These are phyloP conservation scores for Zeus faber DNA, from an alignment of 2,113 vertebrate genomes.

Conservation along the genomic window DNA sequence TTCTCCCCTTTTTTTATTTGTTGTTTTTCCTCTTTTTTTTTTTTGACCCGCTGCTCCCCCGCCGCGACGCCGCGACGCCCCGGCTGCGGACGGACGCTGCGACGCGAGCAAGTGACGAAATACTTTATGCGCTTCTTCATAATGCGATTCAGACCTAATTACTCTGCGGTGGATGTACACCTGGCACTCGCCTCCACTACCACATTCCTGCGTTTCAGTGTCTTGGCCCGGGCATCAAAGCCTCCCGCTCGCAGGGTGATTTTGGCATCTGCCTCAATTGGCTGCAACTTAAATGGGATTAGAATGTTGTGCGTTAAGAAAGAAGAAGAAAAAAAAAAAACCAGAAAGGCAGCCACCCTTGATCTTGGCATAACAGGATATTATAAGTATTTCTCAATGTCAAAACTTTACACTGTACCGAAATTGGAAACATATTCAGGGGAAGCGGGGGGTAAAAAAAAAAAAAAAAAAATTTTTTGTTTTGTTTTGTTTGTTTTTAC, in stretches of 20 bases:
- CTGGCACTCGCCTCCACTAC: conserved; percentile 66
- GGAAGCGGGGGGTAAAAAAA: conserved; percentile 19
- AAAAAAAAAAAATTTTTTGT: too few species aligned
- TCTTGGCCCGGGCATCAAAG: conserved; percentile 74
- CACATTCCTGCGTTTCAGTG: conserved; percentile 71
- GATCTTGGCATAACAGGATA: conserved; percentile 62
- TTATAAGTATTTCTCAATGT: conserved; percentile 56
- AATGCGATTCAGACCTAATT: conserved; percentile 74
- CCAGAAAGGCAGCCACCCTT: conserved; percentile 42
- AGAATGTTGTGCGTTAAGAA: conserved; percentile 61
- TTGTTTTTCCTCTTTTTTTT: neutral
- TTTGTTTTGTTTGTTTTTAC: neutral
- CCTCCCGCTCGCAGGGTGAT: conserved; percentile 70
- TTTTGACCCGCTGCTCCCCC: neutral
- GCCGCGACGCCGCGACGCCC: neutral
- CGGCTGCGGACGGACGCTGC: conserved; percentile 31
- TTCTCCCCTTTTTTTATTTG: conserved; percentile 25
- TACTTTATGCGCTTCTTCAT: conserved; percentile 63
- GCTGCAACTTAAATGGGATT: conserved; percentile 72
- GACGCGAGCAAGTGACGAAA: conserved; percentile 55
- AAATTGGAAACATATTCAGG: conserved; percentile 19
- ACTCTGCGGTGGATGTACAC: conserved; percentile 67
- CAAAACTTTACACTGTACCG: conserved; percentile 32
- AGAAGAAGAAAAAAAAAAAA: conserved; percentile 7
- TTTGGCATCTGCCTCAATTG: conserved; percentile 68